Evolutionary conservation across 2,797 vertebrate genomes (phyloP), one percentile per base, ranked within the genome.

Genomic region (Centroberyx gerrardi): DNA sequence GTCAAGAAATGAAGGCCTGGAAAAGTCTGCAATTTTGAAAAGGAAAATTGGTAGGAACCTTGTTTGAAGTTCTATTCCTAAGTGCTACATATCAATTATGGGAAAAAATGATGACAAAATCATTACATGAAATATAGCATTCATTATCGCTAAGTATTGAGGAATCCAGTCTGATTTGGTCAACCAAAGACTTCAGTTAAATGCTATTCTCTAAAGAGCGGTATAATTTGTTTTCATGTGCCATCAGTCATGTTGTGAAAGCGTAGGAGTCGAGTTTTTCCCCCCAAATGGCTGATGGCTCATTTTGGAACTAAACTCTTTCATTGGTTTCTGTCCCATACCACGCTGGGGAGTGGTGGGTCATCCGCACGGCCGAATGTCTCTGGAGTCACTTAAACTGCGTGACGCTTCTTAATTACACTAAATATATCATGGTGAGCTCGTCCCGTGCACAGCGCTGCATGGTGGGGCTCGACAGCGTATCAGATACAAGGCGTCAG

Each of bases 341-440:
- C 27, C 68, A 46, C 2, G 51, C 52, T 38, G 64, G 77, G 77
- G 55, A 77, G 62, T 59, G 61, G 55, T 8, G 29, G 5, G 55
- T 66, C 22, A 51, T 46, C 59, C 4, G 17, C 29, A 27, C 66
- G 18, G 42, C 54, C 28, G 59, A 65, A 62, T 61, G 70, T 69
- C 54, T 70, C 61, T 29, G 49, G 60, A 62, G 66, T 63, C 55
- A 73, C 29, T 73, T 10, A 29, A 74, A 49, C 42, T 55, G 40
- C 31, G 0, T 22, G 60, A 76, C 55, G 52, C 52, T 65, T 54
- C 60, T 48, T 38, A 55, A 49, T 67, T 49, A 36, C 42, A 62
- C 27, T 33, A 4, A 28, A 7, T 52, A 33, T 12, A 66, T 42
- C 40, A 42, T 42, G 40, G 51, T 40, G 51, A 54, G 33, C 22